Conservation (phyloP, 2,888 invertebrate genomes). For the Bombyx huttoni region DNA sequence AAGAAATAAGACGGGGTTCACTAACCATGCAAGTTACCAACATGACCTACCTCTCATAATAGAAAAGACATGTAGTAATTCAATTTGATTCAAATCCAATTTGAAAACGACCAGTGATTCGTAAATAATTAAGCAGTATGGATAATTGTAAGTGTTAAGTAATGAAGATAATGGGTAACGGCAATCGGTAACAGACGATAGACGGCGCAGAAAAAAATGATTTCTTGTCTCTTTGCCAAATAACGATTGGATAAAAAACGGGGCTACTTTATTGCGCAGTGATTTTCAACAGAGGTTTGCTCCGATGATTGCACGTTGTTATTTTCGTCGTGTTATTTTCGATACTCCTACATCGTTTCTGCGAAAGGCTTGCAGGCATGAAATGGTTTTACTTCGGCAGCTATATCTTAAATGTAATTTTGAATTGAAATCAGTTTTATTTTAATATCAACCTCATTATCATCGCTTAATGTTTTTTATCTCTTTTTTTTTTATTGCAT, state of each 20-base stretch:
- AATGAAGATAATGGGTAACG: constrained; percentile 14
- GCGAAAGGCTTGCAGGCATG: background rate
- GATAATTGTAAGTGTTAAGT: constrained; percentile 5
- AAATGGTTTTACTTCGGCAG: background rate
- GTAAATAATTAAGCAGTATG: too few species aligned
- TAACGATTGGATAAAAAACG: constrained; percentile 47
- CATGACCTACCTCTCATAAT: too few species aligned
- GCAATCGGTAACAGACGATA: background rate
- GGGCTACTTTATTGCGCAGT: constrained; percentile 46
- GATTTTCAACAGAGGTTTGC: constrained; percentile 28
- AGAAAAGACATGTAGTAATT: too few species aligned
- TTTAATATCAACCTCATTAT: too few species aligned
- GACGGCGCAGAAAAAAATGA: constrained; percentile 30
- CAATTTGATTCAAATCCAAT: too few species aligned
- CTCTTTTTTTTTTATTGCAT: too few species aligned
- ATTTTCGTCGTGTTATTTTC: constrained; percentile 19
- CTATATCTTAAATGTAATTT: too few species aligned
- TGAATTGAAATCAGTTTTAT: too few species aligned
- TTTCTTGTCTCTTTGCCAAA: constrained; percentile 60
- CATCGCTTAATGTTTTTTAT: too few species aligned
- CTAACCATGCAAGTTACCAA: too few species aligned
- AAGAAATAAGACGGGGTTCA: too few species aligned
- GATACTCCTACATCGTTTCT: background rate
- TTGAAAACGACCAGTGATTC: too few species aligned
- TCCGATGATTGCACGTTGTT: constrained; percentile 22